Evolutionary conservation across 2,113 vertebrate species (phyloP).

Genomic region (Euleptes europaea): DNA sequence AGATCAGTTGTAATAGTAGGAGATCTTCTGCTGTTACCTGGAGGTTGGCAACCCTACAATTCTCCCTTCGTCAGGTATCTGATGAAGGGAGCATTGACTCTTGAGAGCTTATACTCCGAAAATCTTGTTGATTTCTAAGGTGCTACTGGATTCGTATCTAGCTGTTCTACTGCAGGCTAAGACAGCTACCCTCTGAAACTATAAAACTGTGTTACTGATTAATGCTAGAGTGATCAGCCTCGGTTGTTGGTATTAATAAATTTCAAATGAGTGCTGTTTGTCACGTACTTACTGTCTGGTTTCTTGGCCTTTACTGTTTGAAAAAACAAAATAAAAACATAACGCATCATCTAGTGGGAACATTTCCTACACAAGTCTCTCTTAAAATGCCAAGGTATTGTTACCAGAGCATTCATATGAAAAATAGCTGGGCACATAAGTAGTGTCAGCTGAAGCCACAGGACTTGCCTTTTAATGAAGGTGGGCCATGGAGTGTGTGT

Average conservation of each 20-base stretch:
- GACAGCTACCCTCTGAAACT: background rate
- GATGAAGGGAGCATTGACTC: too few relatives aligned
- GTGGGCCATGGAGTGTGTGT: slow-evolving; percentile 12
- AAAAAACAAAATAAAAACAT: slow-evolving; percentile 24
- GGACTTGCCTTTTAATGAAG: background rate
- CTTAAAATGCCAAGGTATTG: background rate
- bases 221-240: background rate
- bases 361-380: background rate
- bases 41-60: too few relatives aligned
- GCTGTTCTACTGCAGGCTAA: too few relatives aligned
- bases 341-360: background rate
- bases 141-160: too few relatives aligned
- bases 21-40: too few relatives aligned
- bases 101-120: too few relatives aligned
- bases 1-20: too few relatives aligned
- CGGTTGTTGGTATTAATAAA: background rate
- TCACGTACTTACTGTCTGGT: background rate
- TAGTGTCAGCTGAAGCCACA: background rate
- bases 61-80: too few relatives aligned
- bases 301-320: slow-evolving; percentile 17
- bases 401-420: background rate
- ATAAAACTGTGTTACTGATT: background rate
- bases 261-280: slow-evolving; percentile 2
- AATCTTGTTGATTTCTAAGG: too few relatives aligned
- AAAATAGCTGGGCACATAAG: background rate